phyloP scores from a whole-genome alignment of 30 jellyfish, hydroid and myxozoan species.

The Aurelia sp. region DNA sequence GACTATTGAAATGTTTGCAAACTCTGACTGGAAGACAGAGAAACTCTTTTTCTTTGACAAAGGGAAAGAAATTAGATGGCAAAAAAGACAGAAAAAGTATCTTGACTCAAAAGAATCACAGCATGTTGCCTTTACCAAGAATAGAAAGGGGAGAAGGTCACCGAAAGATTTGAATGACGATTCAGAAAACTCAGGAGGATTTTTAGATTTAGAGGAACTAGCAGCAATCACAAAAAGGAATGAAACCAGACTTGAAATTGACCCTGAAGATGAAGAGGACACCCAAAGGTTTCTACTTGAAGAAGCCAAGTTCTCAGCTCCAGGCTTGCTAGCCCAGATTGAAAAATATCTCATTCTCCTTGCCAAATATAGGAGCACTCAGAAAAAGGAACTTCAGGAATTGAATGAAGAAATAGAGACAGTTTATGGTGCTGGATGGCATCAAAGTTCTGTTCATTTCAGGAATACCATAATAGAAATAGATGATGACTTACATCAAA shows the following conservation, averaged over 20 bases:
- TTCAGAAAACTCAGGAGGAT: constrained; percentile 22
- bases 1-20: constrained; percentile 2
- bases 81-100: constrained; percentile 46
- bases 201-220: background rate
- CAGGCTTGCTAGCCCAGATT: constrained; percentile 67
- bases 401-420: constrained; percentile 67
- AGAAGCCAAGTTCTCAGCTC: constrained; percentile 90
- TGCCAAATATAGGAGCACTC: background rate
- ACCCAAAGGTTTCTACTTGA: constrained; percentile 78
- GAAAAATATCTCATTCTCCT: constrained; percentile 54
- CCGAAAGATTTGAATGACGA: constrained; percentile 9
- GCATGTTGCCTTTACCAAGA: constrained; percentile 21
- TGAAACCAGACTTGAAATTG: constrained; percentile 26
- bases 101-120: constrained; percentile 37
- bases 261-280: constrained; percentile 79
- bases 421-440: constrained; percentile 54
- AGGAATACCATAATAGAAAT: constrained; percentile 8
- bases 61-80: constrained; percentile 39
- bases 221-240: background rate
- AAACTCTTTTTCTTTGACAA: constrained; percentile 61
- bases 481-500: constrained; percentile 51
- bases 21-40: constrained; percentile 43
- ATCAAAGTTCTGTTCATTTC: constrained; percentile 11
- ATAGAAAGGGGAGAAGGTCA: background rate
- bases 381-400: constrained; percentile 46